phyloP scores from a whole-genome alignment of 2,888 invertebrate genomes.

The Trachelus troglodyta region DNA sequence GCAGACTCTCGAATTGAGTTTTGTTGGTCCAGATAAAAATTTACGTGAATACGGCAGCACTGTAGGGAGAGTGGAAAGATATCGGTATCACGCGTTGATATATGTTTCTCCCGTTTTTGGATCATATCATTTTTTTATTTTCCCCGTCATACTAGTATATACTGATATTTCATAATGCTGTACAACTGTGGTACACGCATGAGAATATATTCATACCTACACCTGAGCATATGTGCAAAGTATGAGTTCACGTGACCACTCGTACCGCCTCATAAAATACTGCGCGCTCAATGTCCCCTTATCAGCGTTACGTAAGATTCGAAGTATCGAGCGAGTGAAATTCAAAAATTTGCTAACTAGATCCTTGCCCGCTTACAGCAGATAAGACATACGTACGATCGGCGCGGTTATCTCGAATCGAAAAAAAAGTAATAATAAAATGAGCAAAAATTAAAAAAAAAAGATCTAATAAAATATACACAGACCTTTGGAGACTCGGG shows the following conservation, averaged over 20 bases:
- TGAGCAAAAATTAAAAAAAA: not conserved
- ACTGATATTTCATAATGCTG: not conserved
- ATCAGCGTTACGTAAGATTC: not conserved
- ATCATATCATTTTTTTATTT: not conserved
- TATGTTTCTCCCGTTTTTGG: not conserved
- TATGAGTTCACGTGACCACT: not conserved
- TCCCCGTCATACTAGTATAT: not conserved
- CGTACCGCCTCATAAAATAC: not conserved
- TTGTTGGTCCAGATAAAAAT: not conserved
- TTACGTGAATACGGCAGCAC: not conserved
- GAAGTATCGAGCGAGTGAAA: not conserved
- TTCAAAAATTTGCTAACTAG: not conserved
- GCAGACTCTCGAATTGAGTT: too few relatives aligned
- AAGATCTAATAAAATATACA: not conserved
- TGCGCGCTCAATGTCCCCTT: not conserved
- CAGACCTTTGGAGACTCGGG: not conserved
- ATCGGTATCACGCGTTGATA: not conserved
- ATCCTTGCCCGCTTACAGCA: not conserved
- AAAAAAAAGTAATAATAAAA: not conserved
- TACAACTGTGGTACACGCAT: not conserved
- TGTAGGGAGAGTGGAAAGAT: not conserved
- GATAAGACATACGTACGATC: not conserved
- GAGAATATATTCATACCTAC: not conserved
- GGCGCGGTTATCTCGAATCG: not conserved
- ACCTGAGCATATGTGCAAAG: not conserved